phyloP scores from a whole-genome alignment of 2,797 vertebrate species.

The Australoheros facetus region DNA sequence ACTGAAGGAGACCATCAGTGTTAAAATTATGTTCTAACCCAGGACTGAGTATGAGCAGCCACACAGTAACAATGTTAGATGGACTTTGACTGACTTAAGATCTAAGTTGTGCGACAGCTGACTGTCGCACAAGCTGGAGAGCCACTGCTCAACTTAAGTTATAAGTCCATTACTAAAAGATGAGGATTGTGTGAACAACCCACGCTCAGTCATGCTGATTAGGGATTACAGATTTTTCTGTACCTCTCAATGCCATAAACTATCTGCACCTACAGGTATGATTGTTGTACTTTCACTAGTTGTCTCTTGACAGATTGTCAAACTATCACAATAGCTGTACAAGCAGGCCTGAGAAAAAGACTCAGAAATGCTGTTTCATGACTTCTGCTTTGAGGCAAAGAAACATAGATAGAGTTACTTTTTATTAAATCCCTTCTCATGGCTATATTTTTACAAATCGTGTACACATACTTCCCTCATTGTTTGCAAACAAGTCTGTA shows the following conservation, averaged over 20 bases:
- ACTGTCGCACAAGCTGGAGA: background rate
- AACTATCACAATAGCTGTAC: background rate
- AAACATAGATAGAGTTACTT: constrained; percentile 5
- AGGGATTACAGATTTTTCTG: constrained; percentile 21
- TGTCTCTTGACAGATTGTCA: background rate
- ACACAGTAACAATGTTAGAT: constrained; percentile 16
- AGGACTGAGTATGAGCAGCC: background rate
- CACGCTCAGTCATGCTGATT: constrained; percentile 16
- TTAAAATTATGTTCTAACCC: background rate
- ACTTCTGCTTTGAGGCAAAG: constrained; percentile 10
- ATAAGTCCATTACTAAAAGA: constrained; percentile 25
- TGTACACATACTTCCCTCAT: background rate
- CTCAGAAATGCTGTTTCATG: background rate
- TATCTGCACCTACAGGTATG: background rate
- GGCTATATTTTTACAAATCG: constrained; percentile 1
- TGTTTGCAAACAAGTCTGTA: constrained; percentile 13
- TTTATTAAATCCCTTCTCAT: constrained; percentile 1
- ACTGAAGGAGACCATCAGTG: background rate
- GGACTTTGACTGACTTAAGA: constrained; percentile 17
- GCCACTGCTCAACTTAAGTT: constrained; percentile 13
- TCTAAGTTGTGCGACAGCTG: constrained; percentile 32
- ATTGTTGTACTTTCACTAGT: background rate
- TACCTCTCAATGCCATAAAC: background rate
- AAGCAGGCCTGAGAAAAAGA: background rate
- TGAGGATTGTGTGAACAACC: constrained; percentile 26